Base-by-base conservation (phyloP, 2,888 invertebrate genomes). In the Mycalesis mineus region DNA sequence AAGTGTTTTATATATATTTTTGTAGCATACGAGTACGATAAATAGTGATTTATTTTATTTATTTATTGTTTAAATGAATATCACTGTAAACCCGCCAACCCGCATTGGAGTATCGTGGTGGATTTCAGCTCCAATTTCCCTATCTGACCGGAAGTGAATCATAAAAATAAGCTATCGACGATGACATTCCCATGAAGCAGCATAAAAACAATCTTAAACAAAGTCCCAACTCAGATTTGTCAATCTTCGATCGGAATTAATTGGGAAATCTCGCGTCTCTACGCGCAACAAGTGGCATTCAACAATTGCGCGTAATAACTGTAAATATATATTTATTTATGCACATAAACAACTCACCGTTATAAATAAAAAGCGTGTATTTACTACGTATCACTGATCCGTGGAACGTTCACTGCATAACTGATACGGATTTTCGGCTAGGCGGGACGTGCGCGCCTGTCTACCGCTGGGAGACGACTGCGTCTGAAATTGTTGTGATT, bases 401-500 rank as follows among this genome's bases (percentile, higher is more conserved):
- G 55, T 52, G 22, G 14, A 67, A 75, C 74, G 52, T 53, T 50
- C 84, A 86, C 82, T 70, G 82, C 84, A 86, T 85, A 76, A 80
- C 83, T 78, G 67, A 70, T 67, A 65, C 75, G 41, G 36, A 49
- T 71, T 69, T 68, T 64, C 62, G 60, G 60, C 56, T 57, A 65
- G 57, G 64, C 51, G 58, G 52, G 37, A 53, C 65, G 66, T 70
- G 69, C 82, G 75, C 73, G 65, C 73, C 68, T 52, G 67, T 68
- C 72, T 71, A 65, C 68, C 62, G 80, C 72, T 73, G 75, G 68
- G 72, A 71, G 70, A 68, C 66, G 74, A 88, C 88, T 87, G 84
- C 65, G 11, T 11, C 11, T 36, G 36, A 22, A 56, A 65, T 69
- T 69, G 52, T 61, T 60, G 51, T 40, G 33, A 62, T 53, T 61